phyloP scores from a whole-genome alignment of 2,113 vertebrate species.

The Pomatostomus ruficeps region DNA sequence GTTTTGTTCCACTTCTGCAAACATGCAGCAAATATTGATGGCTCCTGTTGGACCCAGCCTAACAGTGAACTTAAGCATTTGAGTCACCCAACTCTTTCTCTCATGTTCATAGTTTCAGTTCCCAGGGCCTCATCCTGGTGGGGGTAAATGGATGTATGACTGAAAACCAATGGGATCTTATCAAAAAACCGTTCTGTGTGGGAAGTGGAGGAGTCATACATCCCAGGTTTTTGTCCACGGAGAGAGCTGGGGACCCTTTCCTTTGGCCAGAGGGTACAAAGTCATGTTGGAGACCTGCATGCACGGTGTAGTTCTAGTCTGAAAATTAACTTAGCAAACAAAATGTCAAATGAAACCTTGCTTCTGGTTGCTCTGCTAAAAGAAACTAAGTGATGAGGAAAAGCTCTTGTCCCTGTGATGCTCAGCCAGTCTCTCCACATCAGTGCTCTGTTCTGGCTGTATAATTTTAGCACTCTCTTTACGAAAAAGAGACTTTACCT shows the following conservation, averaged over 20 bases:
- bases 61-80: not conserved
- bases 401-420: not conserved
- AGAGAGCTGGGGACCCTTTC: not conserved
- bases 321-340: not conserved
- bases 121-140: not conserved
- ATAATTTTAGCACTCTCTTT: not conserved
- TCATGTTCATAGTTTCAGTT: not conserved
- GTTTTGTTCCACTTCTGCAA: not conserved
- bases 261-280: not conserved
- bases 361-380: not conserved
- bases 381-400: not conserved
- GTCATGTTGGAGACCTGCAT: not conserved
- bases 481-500: not conserved
- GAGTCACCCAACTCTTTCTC: not conserved
- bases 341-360: not conserved
- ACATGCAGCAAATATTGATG: not conserved
- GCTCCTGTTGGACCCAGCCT: not conserved
- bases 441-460: not conserved
- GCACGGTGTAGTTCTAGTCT: not conserved
- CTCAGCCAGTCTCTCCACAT: not conserved
- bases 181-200: not conserved
- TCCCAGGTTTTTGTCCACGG: fast-evolving
- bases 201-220: not conserved
- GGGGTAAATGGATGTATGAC: fast-evolving
- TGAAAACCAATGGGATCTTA: not conserved